Conservation (phyloP, 2,888 invertebrate species). For the Adineta ricciae region DNA sequence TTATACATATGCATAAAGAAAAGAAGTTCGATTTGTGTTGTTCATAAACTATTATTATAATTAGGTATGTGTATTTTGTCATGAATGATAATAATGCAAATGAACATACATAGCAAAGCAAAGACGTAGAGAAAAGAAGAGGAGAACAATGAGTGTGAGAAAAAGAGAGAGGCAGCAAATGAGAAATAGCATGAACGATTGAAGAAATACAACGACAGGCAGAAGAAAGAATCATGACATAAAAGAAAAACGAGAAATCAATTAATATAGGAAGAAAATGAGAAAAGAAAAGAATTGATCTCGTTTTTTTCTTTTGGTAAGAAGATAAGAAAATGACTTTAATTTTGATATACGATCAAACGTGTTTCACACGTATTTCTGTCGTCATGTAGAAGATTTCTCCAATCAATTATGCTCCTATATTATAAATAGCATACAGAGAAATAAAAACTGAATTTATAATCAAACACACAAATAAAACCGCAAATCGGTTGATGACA, state of each 20-base stretch:
- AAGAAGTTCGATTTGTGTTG: background rate
- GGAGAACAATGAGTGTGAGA: background rate
- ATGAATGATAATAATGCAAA: background rate
- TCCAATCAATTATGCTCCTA: background rate
- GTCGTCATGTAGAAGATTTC: background rate
- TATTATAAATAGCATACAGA: background rate
- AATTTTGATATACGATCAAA: background rate
- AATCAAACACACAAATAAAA: background rate
- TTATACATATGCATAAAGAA: background rate
- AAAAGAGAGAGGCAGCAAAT: background rate
- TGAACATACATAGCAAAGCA: constrained; percentile 1
- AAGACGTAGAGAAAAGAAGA: background rate
- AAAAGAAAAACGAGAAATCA: background rate
- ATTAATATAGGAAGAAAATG: background rate
- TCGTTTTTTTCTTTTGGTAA: background rate
- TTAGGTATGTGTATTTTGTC: background rate
- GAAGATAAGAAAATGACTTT: background rate
- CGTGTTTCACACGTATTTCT: background rate
- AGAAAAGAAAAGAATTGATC: background rate
- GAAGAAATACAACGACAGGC: background rate
- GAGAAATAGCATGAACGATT: background rate
- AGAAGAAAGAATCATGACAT: background rate
- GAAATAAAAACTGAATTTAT: background rate
- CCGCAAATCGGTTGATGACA: background rate
- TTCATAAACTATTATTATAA: background rate